Evolutionary conservation across 2,113 vertebrate genomes (phyloP).

Genomic region (Hyaena hyaena): DNA sequence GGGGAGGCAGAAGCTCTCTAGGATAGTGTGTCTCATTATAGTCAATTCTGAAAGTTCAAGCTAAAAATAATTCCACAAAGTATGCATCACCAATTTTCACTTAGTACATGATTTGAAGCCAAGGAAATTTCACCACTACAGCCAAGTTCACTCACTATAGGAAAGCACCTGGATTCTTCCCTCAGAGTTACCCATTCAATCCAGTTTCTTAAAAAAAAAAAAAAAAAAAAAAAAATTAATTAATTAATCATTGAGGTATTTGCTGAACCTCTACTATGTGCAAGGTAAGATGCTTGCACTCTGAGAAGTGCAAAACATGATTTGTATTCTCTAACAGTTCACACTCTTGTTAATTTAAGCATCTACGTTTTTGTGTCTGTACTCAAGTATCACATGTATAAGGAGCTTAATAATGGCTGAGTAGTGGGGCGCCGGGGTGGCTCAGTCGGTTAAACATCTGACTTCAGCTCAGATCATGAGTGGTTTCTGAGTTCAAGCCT

Average conservation of each 20-base stretch:
- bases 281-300: not conserved
- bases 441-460: too few relatives aligned
- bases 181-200: not conserved
- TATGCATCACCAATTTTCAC: conserved; percentile 2
- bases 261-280: not conserved
- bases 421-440: not conserved
- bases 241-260: not conserved
- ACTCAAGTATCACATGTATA: not conserved
- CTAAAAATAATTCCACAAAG: conserved; percentile 40
- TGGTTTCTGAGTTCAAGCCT: too few relatives aligned
- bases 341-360: not conserved
- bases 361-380: too few relatives aligned
- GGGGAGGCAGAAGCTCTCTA: not conserved
- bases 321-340: not conserved
- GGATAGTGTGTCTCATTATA: not conserved
- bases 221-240: not conserved
- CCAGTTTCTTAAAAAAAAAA: not conserved
- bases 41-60: not conserved
- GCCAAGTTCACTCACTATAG: not conserved
- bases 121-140: not conserved
- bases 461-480: too few relatives aligned
- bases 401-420: not conserved
- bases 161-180: not conserved
- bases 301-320: not conserved
- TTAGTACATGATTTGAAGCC: not conserved